Evolutionary conservation across 2,888 invertebrate species (phyloP), one percentile per base, ranked within the genome.

Genomic region (Lithodes maja): DNA sequence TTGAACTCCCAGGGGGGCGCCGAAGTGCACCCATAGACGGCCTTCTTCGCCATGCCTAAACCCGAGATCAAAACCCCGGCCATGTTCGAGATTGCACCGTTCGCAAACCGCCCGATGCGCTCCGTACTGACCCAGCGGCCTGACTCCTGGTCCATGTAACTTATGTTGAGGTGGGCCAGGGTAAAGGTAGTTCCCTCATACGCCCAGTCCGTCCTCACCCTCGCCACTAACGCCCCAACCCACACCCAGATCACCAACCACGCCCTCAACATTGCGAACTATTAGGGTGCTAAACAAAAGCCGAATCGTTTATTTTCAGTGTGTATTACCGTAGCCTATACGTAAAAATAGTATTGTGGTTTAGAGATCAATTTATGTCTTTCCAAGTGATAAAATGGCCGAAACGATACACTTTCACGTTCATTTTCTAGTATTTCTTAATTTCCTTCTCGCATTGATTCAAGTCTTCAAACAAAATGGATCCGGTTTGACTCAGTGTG

Each of bases 141-240:
- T 1, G 74, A 75, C 55, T 2, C 49, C 17, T 74, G 86, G 50
- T 86, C 86, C 12, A n/a, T 50, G 75, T 81, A 86, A 75, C 81
- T 74, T n/a, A 86, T 71, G 75, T 86, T 86, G 71, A 86, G 81
- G 82, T 86, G 54, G 61, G 86, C 86, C 50, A 86, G 52, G 61
- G 86, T 86, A 82, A 86, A 74, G 86, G 86, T 86, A 50, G 81
- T 81, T 3, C 86, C 86, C n/a, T 86, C 86, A 75, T 86, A 86
- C 0, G 86, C 53, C 86, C 86, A 86, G 33, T 86, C 86, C 1
- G 82, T 49, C 0, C 74, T 74, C 7, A 86, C 68, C 3, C 55
- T 82, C 5, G 61, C 52, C 7, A 75, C 82, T n/a, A 75, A 33
- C 3, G 75, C 81, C 50, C 49, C 82, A 52, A 71, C 79, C 71